These are phyloP conservation scores for Operophtera brumata DNA, from an alignment of 2,888 invertebrate genomes.

Conservation along the genomic window DNA sequence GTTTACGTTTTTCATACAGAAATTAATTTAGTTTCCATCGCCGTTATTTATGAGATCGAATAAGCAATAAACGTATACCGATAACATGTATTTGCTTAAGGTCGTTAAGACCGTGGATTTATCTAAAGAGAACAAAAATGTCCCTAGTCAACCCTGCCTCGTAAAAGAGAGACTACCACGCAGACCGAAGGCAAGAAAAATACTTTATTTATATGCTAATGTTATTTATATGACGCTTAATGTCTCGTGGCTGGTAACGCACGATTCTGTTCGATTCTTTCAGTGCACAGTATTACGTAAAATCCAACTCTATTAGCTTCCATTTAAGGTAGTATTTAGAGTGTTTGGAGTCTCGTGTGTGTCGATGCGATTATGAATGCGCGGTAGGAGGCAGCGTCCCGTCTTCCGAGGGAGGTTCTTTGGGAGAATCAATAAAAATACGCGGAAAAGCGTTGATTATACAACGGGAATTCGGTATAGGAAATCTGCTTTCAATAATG, in stretches of 20 bases:
- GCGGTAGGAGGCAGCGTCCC: conserved; percentile 78
- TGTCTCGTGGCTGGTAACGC: conserved; percentile 79
- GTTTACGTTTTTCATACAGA: conserved; percentile 65
- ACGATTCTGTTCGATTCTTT: conserved; percentile 76
- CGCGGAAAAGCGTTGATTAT: conserved; percentile 80
- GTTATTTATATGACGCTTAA: conserved; percentile 81
- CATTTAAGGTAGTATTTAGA: conserved; percentile 59
- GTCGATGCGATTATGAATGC: conserved; percentile 80
- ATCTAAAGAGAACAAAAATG: conserved; percentile 79
- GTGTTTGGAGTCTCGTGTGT: conserved; percentile 57
- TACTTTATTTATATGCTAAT: conserved; percentile 82
- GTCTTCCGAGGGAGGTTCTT: conserved; percentile 65
- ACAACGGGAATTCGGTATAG: conserved; percentile 69
- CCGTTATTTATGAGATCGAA: conserved; percentile 76
- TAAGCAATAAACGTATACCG: conserved; percentile 77
- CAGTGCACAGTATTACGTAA: conserved; percentile 38
- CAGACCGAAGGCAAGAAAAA: conserved; percentile 73
- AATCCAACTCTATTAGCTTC: conserved; percentile 50
- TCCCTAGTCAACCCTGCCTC: conserved; percentile 71
- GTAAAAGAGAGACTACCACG: conserved; percentile 72
- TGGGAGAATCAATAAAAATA: conserved; percentile 79
- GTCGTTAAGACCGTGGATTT: conserved; percentile 77
- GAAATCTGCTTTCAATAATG: conserved; percentile 68
- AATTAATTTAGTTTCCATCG: conserved; percentile 76
- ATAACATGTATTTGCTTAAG: conserved; percentile 77